Evolutionary conservation across 2,888 invertebrate species (phyloP).

Genomic region (Girardia tigrina): DNA sequence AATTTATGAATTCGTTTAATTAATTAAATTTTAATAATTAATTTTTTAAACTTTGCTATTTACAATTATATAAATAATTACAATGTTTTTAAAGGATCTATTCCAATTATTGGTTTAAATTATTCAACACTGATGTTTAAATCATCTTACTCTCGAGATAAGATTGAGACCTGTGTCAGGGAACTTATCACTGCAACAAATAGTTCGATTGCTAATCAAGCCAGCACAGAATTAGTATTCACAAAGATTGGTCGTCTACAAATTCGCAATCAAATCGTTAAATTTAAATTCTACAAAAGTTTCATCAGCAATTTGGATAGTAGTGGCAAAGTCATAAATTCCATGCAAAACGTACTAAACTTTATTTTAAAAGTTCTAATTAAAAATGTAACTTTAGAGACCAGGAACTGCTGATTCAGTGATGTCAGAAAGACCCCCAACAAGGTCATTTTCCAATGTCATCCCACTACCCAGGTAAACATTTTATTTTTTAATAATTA

Average conservation of each 20-base stretch:
- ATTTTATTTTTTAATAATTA: too few species aligned
- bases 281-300: constrained; percentile 51
- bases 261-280: constrained; percentile 45
- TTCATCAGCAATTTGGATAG: constrained; percentile 49
- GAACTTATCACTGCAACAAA: constrained; percentile 46
- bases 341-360: constrained; percentile 46
- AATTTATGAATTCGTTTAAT: too few species aligned
- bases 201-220: constrained; percentile 42
- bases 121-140: constrained; percentile 47
- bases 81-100: constrained; percentile 41
- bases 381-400: constrained; percentile 41
- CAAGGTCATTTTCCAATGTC: constrained; percentile 44
- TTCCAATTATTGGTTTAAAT: constrained; percentile 48
- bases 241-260: constrained; percentile 46
- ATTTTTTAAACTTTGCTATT: too few species aligned
- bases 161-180: constrained; percentile 47
- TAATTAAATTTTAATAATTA: too few species aligned
- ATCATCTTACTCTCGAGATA: constrained; percentile 47
- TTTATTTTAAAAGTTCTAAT: not conserved
- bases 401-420: constrained; percentile 50
- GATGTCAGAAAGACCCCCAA: constrained; percentile 45
- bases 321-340: constrained; percentile 44
- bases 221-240: constrained; percentile 48
- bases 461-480: constrained; percentile 47
- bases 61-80: not conserved